Percentiles rank a stretch among this genome's conserved stretches.
These are phyloP conservation scores for Drosophila parvula DNA, from an alignment of 1,140 invertebrate genomes.

Conservation along the genomic window DNA sequence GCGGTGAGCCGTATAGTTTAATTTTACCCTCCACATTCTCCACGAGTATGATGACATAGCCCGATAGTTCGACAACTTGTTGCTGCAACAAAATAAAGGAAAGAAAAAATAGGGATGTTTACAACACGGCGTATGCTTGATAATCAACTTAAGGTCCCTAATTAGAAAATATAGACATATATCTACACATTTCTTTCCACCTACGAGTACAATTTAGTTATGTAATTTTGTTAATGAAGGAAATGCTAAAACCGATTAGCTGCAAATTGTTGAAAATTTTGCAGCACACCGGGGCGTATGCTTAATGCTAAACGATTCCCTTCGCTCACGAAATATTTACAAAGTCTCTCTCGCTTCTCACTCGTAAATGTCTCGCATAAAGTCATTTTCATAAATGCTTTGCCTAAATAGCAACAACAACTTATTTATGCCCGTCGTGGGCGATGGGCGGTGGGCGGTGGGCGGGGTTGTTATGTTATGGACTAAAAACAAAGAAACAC, in stretches of 20 bases:
- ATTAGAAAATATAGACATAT: neutral
- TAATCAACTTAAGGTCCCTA: neutral
- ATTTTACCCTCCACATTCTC: conserved; percentile 97
- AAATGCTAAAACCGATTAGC: neutral
- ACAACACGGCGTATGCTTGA: neutral
- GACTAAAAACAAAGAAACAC: conserved; percentile 4
- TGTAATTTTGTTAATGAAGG: neutral
- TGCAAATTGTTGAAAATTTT: neutral
- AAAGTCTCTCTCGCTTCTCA: conserved; percentile 9
- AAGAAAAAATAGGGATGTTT: neutral
- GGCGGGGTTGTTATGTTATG: conserved; percentile 6
- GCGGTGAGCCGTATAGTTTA: conserved; percentile 98
- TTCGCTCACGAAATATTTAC: conserved; percentile 34
- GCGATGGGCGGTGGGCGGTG: neutral
- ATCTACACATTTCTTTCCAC: neutral
- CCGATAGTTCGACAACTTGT: conserved; percentile 94
- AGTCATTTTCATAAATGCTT: conserved; percentile 57
- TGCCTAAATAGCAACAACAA: conserved; percentile 45
- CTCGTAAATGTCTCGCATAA: conserved; percentile 48
- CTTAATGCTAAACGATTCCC: conserved; percentile 29
- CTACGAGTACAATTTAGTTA: neutral
- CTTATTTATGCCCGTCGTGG: conserved; percentile 36
- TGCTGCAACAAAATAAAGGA: conserved; percentile 57
- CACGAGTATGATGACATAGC: conserved; percentile 97
- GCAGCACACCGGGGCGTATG: conserved; percentile 5